A percentile compares a stretch with the other conserved stretches of the same genome.
phyloP scores from a whole-genome alignment of 2,113 vertebrate species.

The Chaenogobius annularis region DNA sequence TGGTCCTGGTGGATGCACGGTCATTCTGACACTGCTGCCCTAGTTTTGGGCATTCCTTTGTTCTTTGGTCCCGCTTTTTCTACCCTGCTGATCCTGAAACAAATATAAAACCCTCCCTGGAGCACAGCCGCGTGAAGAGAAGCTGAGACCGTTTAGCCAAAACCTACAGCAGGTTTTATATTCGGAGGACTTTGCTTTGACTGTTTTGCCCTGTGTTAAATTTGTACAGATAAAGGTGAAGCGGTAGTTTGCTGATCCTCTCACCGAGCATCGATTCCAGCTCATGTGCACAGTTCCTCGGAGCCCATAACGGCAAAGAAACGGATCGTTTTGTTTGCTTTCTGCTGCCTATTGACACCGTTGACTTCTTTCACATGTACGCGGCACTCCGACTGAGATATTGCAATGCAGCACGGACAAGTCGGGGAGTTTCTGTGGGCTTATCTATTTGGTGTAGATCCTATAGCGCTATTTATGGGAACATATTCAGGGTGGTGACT shows the following conservation, averaged over 20 bases:
- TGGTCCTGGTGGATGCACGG: too few relatives aligned
- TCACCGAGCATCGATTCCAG: slow-evolving; percentile 36
- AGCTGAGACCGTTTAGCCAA: slow-evolving; percentile 40
- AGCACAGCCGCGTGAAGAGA: slow-evolving; percentile 21
- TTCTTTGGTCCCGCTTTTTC: slow-evolving; percentile 11
- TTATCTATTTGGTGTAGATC: not conserved
- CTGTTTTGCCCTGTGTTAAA: slow-evolving; percentile 5
- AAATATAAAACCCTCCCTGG: slow-evolving; percentile 30
- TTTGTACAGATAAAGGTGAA: slow-evolving; percentile 37
- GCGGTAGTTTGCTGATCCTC: slow-evolving; percentile 3
- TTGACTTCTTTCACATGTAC: slow-evolving; percentile 6
- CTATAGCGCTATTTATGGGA: not conserved
- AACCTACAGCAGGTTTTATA: slow-evolving; percentile 16
- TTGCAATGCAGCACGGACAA: not conserved
- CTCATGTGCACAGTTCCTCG: slow-evolving; percentile 20
- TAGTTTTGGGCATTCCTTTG: not conserved
- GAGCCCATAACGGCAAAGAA: not conserved
- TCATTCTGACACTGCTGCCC: too few relatives aligned
- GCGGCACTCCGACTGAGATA: not conserved
- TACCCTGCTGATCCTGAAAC: slow-evolving; percentile 19
- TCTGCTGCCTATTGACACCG: slow-evolving; percentile 1
- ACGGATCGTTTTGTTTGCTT: slow-evolving; percentile 5
- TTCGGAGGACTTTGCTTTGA: slow-evolving; percentile 21
- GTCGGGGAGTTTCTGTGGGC: too few relatives aligned
- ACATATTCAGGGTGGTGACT: not conserved